Evolutionary conservation across 1,140 invertebrate genomes (phyloP), one percentile per base, ranked within the genome.

Genomic region (Scaptomyza graminum): DNA sequence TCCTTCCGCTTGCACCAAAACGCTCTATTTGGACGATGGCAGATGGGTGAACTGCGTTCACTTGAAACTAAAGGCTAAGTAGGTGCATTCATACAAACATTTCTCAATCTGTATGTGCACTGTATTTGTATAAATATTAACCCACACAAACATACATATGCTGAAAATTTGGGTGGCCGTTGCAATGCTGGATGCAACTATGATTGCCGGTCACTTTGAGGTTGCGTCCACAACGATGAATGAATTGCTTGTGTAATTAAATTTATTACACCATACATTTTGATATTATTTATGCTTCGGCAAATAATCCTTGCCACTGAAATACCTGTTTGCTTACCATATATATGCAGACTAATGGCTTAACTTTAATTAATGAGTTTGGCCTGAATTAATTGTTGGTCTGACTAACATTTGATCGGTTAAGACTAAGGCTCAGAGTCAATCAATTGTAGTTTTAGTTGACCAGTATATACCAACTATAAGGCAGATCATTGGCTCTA

Each of bases 231-330:
- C 46, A 54, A 37, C 54, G 60, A 60, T 75, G 67, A 78, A 67
- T 88, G 84, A 65, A 83, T 82, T 63, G 68, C 68, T 61, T 51
- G 60, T 82, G 83, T 85, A 85, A 88, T 85, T 85, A 82, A 76
- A 76, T 74, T 74, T 69, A 74, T 74, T 76, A 74, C 61, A 54
- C 46, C 52, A 47, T 47, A 55, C 74, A 68, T 69, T 49, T 47
- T 15, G 50, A 46, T 22, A 22, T 22, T 0, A 22, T 22, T 25
- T 59, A 47, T 13, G 16, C 5, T 22, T 22, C 4, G 18, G 18
- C 18, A n/a, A n/a, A n/a, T n/a, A n/a, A n/a, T n/a, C n/a, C n/a
- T n/a, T n/a, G n/a, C n/a, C n/a, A n/a, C n/a, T n/a, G n/a, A n/a
- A n/a, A n/a, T n/a, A n/a, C n/a, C n/a, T n/a, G n/a, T n/a, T n/a